Conservation (phyloP, 2,797 vertebrate species). For the Gymnothorax javanicus region DNA sequence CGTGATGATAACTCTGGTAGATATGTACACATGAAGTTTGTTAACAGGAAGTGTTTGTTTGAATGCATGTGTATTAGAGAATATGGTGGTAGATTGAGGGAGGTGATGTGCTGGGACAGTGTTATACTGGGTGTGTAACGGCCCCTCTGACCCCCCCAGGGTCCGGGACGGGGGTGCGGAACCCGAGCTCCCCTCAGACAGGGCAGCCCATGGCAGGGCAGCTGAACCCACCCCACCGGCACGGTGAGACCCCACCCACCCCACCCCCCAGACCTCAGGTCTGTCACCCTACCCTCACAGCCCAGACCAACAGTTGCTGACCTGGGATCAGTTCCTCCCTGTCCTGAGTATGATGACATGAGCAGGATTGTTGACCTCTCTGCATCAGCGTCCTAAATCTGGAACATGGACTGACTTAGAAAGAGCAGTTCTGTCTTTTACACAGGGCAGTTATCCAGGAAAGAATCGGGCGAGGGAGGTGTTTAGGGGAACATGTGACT, state of each 20-base stretch:
- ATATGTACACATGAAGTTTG: no score
- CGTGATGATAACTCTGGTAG: no score
- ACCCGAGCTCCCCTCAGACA: conserved; percentile 42
- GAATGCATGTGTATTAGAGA: no score
- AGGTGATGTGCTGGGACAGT: background rate
- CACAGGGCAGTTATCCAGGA: conserved; percentile 35
- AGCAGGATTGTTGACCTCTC: no score
- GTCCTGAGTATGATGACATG: background rate
- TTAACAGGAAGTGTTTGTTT: no score
- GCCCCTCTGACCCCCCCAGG: conserved; percentile 36
- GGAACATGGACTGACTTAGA: no score
- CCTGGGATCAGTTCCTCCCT: background rate
- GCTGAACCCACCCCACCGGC: background rate
- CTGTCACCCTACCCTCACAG: background rate
- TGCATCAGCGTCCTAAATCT: no score
- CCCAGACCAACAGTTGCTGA: background rate
- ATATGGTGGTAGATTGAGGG: no score
- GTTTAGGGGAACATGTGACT: background rate
- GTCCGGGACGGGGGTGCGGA: conserved; percentile 55
- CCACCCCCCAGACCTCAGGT: background rate
- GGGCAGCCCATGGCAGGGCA: background rate
- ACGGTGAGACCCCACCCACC: background rate
- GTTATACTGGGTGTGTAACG: background rate
- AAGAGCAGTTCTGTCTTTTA: no score
- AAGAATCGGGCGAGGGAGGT: background rate